phyloP scores from a whole-genome alignment of 2,888 invertebrate species.

The Melolontha melolontha region DNA sequence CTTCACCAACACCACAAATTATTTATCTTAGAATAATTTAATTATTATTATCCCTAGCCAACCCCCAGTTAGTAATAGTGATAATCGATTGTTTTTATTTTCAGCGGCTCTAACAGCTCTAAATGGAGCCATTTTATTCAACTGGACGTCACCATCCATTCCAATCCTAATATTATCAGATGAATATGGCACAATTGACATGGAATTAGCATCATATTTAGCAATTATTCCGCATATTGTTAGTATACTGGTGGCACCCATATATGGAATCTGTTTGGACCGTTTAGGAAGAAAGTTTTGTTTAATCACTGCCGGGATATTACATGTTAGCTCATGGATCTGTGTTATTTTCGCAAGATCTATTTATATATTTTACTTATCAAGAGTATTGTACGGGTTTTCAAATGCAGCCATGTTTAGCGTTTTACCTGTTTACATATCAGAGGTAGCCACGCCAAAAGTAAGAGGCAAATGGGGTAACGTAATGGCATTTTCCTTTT shows the following conservation, averaged over 20 bases:
- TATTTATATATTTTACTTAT: slow-evolving; percentile 53
- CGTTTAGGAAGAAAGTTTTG: slow-evolving; percentile 47
- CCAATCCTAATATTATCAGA: slow-evolving; percentile 45
- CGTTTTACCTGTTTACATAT: slow-evolving; percentile 54
- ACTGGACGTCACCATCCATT: slow-evolving; percentile 52
- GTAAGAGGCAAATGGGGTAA: slow-evolving; percentile 53
- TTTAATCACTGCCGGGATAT: slow-evolving; percentile 46
- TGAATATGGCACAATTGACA: slow-evolving; percentile 41
- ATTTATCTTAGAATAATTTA: no score
- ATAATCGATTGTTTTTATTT: slow-evolving; percentile 21
- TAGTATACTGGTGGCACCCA: slow-evolving; percentile 28
- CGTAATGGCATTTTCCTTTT: slow-evolving; percentile 41
- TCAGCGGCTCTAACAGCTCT: slow-evolving; percentile 37
- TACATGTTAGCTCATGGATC: slow-evolving; percentile 49
- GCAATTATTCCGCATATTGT: slow-evolving; percentile 40
- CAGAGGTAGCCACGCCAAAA: slow-evolving; percentile 53
- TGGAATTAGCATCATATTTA: slow-evolving; percentile 37
- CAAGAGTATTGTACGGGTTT: slow-evolving; percentile 52
- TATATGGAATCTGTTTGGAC: slow-evolving; percentile 33
- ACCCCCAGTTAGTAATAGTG: no score
- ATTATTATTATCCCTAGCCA: no score
- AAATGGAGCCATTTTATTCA: slow-evolving; percentile 40
- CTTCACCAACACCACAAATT: no score
- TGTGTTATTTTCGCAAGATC: slow-evolving; percentile 48
- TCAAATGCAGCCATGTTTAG: slow-evolving; percentile 53